Percentiles rank a stretch among this genome's conserved stretches.
These are phyloP conservation scores for Xylocopa sonorina DNA, from an alignment of 1,140 invertebrate genomes.

Conservation along the genomic window DNA sequence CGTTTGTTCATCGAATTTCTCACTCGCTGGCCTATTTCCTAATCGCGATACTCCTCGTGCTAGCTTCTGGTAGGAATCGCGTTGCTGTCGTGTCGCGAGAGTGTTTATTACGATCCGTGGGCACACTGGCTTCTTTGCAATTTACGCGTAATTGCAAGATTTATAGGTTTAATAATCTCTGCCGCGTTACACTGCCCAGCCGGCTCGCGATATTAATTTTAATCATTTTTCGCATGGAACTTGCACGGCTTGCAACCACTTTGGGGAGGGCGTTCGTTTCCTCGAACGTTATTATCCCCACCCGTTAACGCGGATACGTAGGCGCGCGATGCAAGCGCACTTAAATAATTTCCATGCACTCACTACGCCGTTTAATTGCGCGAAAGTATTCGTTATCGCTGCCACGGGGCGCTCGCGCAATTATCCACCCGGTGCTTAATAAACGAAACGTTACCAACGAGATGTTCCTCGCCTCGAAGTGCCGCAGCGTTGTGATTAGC, in stretches of 20 bases:
- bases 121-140: not conserved
- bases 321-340: constrained; percentile 29
- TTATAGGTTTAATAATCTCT: constrained; percentile 60
- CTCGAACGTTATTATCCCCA: constrained; percentile 58
- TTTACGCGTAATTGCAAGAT: constrained; percentile 55
- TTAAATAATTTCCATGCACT: constrained; percentile 47
- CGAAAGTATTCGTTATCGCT: constrained; percentile 37
- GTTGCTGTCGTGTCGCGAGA: no score
- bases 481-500: constrained; percentile 29
- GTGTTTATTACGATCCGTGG: constrained; percentile 24
- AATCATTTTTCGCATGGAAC: constrained; percentile 55
- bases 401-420: constrained; percentile 21
- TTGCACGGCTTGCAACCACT: constrained; percentile 48
- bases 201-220: constrained; percentile 60
- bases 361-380: constrained; percentile 29
- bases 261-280: constrained; percentile 40
- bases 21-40: no score
- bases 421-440: constrained; percentile 41
- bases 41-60: no score
- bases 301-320: not conserved
- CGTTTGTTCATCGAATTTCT: no score
- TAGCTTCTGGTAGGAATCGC: no score
- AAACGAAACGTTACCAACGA: constrained; percentile 30
- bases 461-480: not conserved
- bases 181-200: constrained; percentile 31